Conservation (phyloP, 2,888 invertebrate genomes). For the Melanargia galathea region DNA sequence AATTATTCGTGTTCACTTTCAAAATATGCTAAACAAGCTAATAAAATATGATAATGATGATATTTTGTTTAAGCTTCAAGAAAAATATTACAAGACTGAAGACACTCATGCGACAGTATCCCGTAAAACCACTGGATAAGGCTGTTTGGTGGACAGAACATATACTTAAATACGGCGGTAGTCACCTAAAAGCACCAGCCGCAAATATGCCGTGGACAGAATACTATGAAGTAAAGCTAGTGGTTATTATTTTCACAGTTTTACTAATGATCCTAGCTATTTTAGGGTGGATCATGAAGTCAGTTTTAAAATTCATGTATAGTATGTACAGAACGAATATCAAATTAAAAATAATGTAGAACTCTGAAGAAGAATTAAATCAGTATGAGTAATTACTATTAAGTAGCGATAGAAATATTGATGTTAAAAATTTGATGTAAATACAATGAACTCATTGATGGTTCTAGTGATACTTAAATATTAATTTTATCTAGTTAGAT, state of each 20-base stretch:
- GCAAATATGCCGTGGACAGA: conserved; percentile 44
- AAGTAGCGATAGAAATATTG: neutral
- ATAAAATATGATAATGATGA: neutral
- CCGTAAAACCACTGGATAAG: conserved; percentile 47
- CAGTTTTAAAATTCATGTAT: conserved; percentile 1
- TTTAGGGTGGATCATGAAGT: conserved; percentile 1
- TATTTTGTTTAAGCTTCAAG: conserved; percentile 34
- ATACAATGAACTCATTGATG: too few species aligned
- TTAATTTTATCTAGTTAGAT: too few species aligned
- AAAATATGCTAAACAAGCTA: too few species aligned
- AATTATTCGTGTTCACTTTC: neutral
- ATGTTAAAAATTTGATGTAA: too few species aligned
- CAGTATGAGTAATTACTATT: neutral
- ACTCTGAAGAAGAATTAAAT: neutral
- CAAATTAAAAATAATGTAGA: conserved; percentile 14
- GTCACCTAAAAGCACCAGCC: conserved; percentile 46
- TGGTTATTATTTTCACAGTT: conserved; percentile 17
- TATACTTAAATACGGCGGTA: conserved; percentile 47
- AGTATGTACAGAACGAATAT: conserved; percentile 7
- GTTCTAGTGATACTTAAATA: too few species aligned
- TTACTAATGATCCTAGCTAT: neutral
- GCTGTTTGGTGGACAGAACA: conserved; percentile 54
- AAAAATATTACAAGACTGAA: conserved; percentile 43
- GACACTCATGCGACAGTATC: conserved; percentile 43
- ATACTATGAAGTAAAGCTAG: conserved; percentile 45